phyloP scores from a whole-genome alignment of 2,113 vertebrate genomes.

The Scatophagus argus region DNA sequence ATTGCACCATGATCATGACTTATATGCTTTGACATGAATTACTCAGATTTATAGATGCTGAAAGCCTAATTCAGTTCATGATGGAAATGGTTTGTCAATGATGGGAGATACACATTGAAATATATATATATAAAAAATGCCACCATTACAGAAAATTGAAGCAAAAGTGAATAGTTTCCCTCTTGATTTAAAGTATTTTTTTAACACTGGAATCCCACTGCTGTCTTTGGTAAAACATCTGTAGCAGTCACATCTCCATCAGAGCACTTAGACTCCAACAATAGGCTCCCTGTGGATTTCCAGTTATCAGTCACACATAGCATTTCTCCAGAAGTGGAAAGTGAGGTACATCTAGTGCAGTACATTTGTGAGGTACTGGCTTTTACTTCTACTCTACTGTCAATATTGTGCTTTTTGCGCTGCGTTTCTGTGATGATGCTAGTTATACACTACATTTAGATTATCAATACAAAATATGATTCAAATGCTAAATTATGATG shows the following conservation, averaged over 20 bases:
- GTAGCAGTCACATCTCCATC: background rate
- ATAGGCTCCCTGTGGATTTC: background rate
- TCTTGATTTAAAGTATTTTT: background rate
- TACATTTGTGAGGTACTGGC: too few relatives aligned
- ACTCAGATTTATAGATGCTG: background rate
- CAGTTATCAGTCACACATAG: slow-evolving; percentile 2
- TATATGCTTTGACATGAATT: background rate
- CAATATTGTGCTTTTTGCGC: too few relatives aligned
- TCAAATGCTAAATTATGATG: too few relatives aligned
- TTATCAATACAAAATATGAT: too few relatives aligned
- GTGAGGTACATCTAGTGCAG: too few relatives aligned
- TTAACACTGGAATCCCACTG: background rate
- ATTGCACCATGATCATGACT: slow-evolving; percentile 31
- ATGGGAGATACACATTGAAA: background rate
- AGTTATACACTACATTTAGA: too few relatives aligned
- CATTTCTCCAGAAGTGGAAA: too few relatives aligned
- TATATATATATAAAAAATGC: too few relatives aligned
- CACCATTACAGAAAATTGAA: background rate
- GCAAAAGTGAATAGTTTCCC: background rate
- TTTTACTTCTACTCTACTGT: too few relatives aligned
- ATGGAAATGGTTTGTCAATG: background rate
- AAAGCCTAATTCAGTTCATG: background rate
- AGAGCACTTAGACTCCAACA: slow-evolving; percentile 9
- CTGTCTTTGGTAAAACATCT: slow-evolving; percentile 8
- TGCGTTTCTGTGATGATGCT: too few relatives aligned